phyloP scores from a whole-genome alignment of 1,140 invertebrate genomes.

The Leptinotarsa defecta region DNA sequence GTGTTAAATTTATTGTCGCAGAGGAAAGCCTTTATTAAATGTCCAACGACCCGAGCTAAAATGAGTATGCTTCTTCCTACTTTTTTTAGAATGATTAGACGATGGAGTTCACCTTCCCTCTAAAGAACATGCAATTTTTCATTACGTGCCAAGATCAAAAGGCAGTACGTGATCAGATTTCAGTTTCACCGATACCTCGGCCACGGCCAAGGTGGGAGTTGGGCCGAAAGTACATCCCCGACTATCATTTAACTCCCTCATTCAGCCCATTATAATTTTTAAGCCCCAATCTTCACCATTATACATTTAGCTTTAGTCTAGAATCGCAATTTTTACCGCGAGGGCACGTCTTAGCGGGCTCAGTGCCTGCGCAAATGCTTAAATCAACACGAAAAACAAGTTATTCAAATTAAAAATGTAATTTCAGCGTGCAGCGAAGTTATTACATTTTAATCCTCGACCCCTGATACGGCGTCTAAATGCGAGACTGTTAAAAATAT shows the following conservation, averaged over 20 bases:
- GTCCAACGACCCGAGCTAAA: neutral
- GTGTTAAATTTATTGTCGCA: neutral
- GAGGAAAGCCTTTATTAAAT: neutral
- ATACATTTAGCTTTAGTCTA: constrained; percentile 67
- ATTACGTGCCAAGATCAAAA: constrained; percentile 64
- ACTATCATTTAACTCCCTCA: constrained; percentile 49
- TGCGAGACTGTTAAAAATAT: constrained; percentile 54
- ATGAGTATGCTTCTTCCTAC: neutral
- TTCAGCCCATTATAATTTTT: constrained; percentile 64
- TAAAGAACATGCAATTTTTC: constrained; percentile 62
- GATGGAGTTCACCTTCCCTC: constrained; percentile 17
- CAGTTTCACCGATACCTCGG: constrained; percentile 24
- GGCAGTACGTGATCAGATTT: constrained; percentile 56
- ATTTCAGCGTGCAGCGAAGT: constrained; percentile 58
- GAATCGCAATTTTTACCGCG: constrained; percentile 68
- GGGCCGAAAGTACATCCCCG: constrained; percentile 1
- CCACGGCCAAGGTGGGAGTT: constrained; percentile 18
- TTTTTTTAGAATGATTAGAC: constrained; percentile 3
- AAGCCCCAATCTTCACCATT: constrained; percentile 68
- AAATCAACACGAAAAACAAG: constrained; percentile 70
- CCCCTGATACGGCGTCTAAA: constrained; percentile 50
- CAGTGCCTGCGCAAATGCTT: constrained; percentile 59
- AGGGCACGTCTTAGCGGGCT: constrained; percentile 65
- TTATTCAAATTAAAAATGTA: constrained; percentile 71
- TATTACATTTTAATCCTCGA: constrained; percentile 58